Percentiles rank a stretch among this genome's conserved stretches.
Conservation (phyloP, 2,113 vertebrate species). For the Muntiacus reevesi region DNA sequence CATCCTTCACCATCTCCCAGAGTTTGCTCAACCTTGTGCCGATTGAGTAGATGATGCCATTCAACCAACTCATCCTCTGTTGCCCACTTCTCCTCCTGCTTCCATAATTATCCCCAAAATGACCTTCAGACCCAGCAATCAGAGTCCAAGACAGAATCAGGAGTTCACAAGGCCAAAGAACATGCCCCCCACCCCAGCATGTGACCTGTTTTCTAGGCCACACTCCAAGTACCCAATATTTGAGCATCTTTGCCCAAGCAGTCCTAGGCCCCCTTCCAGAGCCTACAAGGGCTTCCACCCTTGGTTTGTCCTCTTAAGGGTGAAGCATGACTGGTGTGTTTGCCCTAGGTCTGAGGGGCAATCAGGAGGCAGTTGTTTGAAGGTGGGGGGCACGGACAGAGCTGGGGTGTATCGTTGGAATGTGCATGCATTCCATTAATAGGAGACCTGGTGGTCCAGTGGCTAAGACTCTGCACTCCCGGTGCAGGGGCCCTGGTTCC, state of each 20-base stretch:
- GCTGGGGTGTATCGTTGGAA: neutral
- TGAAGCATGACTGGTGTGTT: neutral
- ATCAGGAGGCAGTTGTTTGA: neutral
- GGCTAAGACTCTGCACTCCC: neutral
- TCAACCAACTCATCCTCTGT: neutral
- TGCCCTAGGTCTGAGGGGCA: neutral
- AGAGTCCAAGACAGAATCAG: neutral
- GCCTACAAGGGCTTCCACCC: neutral
- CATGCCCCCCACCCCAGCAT: neutral
- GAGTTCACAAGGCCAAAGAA: neutral
- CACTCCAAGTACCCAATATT: neutral
- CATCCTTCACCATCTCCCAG: neutral
- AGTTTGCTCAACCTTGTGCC: neutral
- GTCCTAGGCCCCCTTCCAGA: neutral
- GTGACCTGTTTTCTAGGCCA: neutral
- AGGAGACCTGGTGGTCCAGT: neutral
- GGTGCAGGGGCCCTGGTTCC: neutral
- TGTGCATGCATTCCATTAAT: accelerated
- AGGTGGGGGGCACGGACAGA: neutral
- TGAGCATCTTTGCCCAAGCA: neutral
- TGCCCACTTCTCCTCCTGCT: neutral
- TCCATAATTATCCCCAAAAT: neutral
- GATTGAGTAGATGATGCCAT: neutral
- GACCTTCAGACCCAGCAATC: neutral
- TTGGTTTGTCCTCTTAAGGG: neutral